Conservation (phyloP, 2,888 invertebrate species). For the Dorcus hopei region DNA sequence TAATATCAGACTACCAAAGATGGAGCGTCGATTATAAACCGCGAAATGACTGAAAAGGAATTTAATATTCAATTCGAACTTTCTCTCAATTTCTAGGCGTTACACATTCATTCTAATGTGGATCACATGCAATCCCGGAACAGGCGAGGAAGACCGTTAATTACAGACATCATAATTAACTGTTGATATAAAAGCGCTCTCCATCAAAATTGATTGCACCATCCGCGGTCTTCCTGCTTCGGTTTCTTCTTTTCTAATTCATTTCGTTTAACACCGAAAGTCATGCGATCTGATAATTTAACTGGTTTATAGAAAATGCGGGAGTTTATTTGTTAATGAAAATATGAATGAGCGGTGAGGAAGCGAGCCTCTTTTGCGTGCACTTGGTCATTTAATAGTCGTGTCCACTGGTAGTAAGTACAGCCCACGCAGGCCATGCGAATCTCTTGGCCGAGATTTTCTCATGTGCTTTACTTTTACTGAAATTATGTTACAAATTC, state of each 20-base stretch:
- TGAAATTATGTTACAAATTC: slow-evolving; percentile 18
- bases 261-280: too few species aligned
- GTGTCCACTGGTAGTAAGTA: slow-evolving; percentile 24
- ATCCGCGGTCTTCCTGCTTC: background rate
- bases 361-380: slow-evolving; percentile 13
- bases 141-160: background rate
- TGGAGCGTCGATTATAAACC: background rate
- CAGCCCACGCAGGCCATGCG: slow-evolving; percentile 47
- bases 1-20: background rate
- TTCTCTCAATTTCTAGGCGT: background rate
- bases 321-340: too few species aligned
- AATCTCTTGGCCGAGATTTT: slow-evolving; percentile 46
- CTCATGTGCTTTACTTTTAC: slow-evolving; percentile 44
- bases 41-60: background rate
- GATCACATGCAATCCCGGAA: slow-evolving; percentile 1
- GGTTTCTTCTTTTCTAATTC: too few species aligned
- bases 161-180: slow-evolving; percentile 1
- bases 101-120: slow-evolving; percentile 2
- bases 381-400: slow-evolving; percentile 3
- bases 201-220: background rate
- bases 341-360: too few species aligned
- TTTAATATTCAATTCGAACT: background rate
- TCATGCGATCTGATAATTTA: too few species aligned
- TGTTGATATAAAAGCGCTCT: background rate
- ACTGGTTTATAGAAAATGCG: too few species aligned